Evolutionary conservation across 2,113 vertebrate species (phyloP).

Genomic region (Leucoraja erinaceus): DNA sequence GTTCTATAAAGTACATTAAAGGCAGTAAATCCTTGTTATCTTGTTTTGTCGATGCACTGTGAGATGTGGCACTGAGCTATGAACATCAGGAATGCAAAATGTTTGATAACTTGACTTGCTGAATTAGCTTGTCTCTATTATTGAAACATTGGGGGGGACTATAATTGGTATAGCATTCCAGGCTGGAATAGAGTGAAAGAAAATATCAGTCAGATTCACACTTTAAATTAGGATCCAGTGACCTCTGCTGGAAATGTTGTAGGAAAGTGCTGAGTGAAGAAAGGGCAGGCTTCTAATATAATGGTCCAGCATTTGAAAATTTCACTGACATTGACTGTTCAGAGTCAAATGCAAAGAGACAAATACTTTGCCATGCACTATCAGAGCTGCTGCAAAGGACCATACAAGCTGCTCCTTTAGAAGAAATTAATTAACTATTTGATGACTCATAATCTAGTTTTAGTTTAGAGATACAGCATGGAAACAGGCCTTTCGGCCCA

Average conservation of each 20-base stretch:
- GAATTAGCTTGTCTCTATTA: slow-evolving; percentile 15
- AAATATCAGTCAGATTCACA: not conserved
- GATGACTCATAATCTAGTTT: not conserved
- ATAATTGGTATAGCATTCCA: slow-evolving; percentile 12
- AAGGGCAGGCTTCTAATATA: not conserved
- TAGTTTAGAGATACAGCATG: no score
- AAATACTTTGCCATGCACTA: not conserved
- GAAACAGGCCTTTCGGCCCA: no score
- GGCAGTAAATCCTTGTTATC: not conserved
- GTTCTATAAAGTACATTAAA: not conserved
- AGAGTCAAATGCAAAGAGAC: not conserved
- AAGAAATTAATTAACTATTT: not conserved
- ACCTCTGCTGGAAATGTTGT: not conserved
- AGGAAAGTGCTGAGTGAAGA: not conserved
- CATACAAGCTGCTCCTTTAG: not conserved
- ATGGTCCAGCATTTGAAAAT: not conserved
- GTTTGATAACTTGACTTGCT: slow-evolving; percentile 13
- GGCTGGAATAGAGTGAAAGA: not conserved
- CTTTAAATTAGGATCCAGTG: not conserved
- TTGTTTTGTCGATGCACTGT: not conserved
- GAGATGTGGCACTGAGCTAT: not conserved
- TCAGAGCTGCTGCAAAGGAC: not conserved
- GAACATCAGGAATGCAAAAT: not conserved
- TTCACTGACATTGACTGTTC: not conserved
- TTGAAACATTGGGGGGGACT: not conserved